Conservation (phyloP, 2,113 vertebrate genomes). For the Notarius lentiginosus region DNA sequence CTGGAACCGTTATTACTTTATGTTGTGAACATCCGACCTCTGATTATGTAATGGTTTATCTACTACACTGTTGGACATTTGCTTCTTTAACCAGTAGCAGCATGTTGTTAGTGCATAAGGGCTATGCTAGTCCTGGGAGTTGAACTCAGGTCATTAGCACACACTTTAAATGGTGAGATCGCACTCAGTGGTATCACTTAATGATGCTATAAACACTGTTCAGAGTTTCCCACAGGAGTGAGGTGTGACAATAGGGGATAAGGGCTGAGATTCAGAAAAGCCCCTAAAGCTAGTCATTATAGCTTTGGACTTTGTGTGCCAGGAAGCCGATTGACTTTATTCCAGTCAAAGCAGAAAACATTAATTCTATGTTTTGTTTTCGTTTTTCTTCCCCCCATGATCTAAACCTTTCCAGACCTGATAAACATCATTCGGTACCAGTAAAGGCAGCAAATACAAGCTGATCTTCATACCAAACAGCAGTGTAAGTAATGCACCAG, state of each 20-base stretch:
- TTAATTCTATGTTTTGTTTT: background rate
- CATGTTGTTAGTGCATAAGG: background rate
- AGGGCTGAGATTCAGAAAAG: background rate
- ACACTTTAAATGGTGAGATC: background rate
- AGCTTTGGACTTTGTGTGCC: background rate
- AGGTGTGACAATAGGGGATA: background rate
- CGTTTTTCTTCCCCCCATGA: background rate
- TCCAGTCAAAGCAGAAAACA: background rate
- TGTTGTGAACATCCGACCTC: background rate
- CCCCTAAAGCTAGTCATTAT: background rate
- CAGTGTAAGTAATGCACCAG: background rate
- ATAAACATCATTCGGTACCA: background rate
- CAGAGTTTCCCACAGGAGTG: background rate
- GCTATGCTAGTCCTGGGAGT: background rate
- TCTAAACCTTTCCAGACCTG: background rate
- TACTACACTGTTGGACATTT: background rate
- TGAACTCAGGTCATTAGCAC: background rate
- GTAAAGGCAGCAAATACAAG: background rate
- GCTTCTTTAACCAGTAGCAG: background rate
- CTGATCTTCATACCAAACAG: background rate
- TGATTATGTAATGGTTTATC: background rate
- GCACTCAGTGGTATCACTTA: background rate
- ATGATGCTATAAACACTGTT: conserved; percentile 6
- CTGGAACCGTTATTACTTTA: background rate
- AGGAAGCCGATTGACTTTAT: background rate